Evolutionary conservation across 2,888 invertebrate species (phyloP), one percentile per base, ranked within the genome.

Genomic region (Eupithecia abbreviata): DNA sequence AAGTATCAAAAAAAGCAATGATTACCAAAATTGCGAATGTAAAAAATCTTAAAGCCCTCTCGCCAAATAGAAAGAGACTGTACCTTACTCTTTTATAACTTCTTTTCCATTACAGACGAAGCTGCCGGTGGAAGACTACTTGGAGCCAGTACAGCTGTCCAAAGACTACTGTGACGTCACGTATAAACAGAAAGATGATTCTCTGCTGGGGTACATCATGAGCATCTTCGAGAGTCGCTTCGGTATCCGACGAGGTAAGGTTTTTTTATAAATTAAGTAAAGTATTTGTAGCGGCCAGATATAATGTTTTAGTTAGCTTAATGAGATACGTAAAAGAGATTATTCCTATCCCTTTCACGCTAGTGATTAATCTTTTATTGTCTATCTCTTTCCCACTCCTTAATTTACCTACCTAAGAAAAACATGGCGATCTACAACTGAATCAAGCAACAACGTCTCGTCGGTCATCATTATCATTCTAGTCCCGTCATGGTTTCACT

Each of bases 151-250:
- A 2, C 90, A 90, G 79, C 76, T 92, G 7, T 88, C 83, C 76
- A 90, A 89, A 65, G 93, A 94, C 69, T 95, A 95, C 80, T 92
- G 93, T 68, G 94, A 94, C 80, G 88, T 95, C 9, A 86, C 84
- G 42, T 84, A 87, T 15, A 88, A 85, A 58, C 89, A 90, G 76
- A 90, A 89, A 42, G 95, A 94, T 1, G 93, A 94, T 15, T 92
- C 94, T 0, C 84, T 95, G 13, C 87, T 95, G 2, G 89, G 91
- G 0, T 93, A 90, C 80, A 92, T 95, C 77, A 88, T 93, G 88
- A 93, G 89, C 80, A 90, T 94, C 62, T 92, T 95, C 74, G 95
- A 94, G 81, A 90, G 84, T n/a, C 85, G 90, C 41, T 93, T 95
- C 67, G 92, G 93, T 2, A 86, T 90, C 4, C 86, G 89, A 83